A percentile compares a stretch with the other conserved stretches of the same genome.
These are phyloP conservation scores for Ranitomeya imitator DNA, from an alignment of 2,113 vertebrate species.

Conservation along the genomic window DNA sequence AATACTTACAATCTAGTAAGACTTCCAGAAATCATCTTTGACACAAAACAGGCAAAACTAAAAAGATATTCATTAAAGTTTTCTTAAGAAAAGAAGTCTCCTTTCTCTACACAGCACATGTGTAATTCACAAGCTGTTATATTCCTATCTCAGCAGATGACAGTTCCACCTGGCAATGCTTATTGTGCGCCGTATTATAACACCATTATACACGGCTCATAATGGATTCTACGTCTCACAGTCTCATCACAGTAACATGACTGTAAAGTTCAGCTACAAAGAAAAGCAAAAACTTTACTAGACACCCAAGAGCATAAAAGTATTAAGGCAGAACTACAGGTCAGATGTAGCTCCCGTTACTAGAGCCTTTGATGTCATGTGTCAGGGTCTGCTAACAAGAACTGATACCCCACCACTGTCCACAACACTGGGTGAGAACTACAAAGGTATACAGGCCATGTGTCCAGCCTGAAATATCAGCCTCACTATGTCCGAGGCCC, in stretches of 20 bases:
- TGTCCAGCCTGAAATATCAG: neutral
- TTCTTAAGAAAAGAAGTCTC: neutral
- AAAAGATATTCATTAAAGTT: neutral
- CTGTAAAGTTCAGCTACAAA: conserved; percentile 35
- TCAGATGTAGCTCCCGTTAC: conserved; percentile 19
- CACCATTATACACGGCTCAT: neutral
- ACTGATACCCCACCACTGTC: neutral
- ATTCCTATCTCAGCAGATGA: neutral
- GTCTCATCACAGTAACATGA: neutral
- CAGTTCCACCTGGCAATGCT: neutral
- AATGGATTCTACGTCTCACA: neutral
- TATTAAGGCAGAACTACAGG: conserved; percentile 8
- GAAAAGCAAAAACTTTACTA: conserved; percentile 12
- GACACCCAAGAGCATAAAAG: neutral
- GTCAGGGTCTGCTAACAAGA: neutral
- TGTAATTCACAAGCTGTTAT: neutral
- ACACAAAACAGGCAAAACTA: neutral
- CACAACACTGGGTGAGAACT: neutral
- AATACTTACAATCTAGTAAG: neutral
- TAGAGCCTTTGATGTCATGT: conserved; percentile 24
- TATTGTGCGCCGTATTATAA: neutral
- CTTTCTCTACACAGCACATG: neutral
- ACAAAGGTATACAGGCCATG: neutral
- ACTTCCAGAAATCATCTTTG: neutral
- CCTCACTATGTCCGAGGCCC: neutral